Base-by-base conservation (phyloP, 2,888 invertebrate species). In the Pheosia tremula region DNA sequence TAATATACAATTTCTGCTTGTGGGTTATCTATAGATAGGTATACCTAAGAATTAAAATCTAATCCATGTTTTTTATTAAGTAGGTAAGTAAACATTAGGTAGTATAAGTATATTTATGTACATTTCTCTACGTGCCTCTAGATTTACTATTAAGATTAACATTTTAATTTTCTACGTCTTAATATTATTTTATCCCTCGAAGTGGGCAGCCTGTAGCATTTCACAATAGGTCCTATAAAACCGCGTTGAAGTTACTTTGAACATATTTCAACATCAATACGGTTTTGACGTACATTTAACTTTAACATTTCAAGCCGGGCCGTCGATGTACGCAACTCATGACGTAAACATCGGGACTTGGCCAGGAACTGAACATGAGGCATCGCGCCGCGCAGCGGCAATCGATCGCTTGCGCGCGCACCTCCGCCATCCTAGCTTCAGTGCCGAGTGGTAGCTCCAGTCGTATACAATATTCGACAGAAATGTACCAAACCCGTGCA, bases 381-480 rank as follows among this genome's bases (percentile, higher is more conserved):
- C 80, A 81, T 83, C 82, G 83, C 85, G 85, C 83, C 86, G 87
- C 91, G 92, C 93, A 91, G 86, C 88, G 83, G 72, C 82, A 79
- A 93, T 93, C 93, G 93, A 93, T 93, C 88, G 88, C 52, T 9
- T 90, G 92, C 93, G 93, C 93, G 93, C 93, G 93, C 93, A 92
- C 9, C 85, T 80, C 77, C 80, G 80, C 86, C 88, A 86, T 89
- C 84, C 89, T 83, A 80, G 82, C 88, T 84, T 82, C 82, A 85
- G 82, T 82, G 77, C 81, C 72, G 84, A 84, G 75, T 81, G 69
- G 79, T 84, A 81, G 75, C 84, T 86, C 85, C 87, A 87, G 84
- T 87, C 83, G 83, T 83, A 87, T 83, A 87, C 83, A 81, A 85
- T 87, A 88, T 88, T 85, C 85, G 81, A 85, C 85, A 90, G 93